Percentiles rank a stretch among this genome's conserved stretches.
phyloP scores from a whole-genome alignment of 2,113 vertebrate species.

The Ptyas mucosa region DNA sequence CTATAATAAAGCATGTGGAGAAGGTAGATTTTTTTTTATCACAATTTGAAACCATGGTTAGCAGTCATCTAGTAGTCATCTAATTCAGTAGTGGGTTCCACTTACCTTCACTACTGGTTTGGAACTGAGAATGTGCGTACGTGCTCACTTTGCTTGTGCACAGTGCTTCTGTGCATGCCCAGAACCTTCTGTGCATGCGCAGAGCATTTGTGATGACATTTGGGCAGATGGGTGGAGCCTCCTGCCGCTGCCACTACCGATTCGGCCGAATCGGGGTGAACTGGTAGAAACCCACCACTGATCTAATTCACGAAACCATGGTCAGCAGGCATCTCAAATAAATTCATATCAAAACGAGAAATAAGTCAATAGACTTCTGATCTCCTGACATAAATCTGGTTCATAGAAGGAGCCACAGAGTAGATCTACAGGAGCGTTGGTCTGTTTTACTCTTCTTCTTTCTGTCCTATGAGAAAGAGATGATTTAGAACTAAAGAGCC shows the following conservation, averaged over 20 bases:
- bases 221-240: no score
- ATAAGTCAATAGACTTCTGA: not conserved
- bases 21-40: not conserved
- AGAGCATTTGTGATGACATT: no score
- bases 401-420: not conserved
- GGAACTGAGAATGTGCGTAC: no score
- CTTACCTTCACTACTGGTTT: no score
- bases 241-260: no score
- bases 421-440: not conserved
- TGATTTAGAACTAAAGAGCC: not conserved
- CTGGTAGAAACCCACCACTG: no score
- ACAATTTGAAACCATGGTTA: not conserved
- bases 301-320: not conserved
- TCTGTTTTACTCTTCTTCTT: not conserved
- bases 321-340: not conserved
- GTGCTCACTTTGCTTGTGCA: no score
- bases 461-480: not conserved
- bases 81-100: not conserved
- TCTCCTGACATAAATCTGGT: not conserved
- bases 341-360: not conserved
- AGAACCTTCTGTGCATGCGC: no score
- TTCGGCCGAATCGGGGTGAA: no score
- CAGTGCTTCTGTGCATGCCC: no score
- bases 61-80: not conserved
- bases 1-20: not conserved